Conservation (phyloP, 2,113 vertebrate species). For the Malurus cyaneus region DNA sequence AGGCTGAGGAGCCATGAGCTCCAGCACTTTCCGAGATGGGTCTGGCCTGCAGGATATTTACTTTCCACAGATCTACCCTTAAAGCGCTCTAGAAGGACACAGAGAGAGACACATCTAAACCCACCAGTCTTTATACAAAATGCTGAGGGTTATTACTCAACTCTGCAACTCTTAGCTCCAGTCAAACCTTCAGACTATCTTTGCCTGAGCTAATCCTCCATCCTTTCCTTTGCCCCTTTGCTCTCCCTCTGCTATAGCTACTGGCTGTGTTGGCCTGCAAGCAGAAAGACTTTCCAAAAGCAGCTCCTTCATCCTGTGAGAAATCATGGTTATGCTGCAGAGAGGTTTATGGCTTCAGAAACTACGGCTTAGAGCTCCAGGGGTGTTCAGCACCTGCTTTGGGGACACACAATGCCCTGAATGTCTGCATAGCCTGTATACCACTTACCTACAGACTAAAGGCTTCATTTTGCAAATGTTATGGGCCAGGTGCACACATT, state of each 20-base stretch:
- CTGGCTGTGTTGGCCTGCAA: background rate
- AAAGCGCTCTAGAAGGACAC: background rate
- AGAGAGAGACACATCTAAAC: background rate
- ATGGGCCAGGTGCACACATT: background rate
- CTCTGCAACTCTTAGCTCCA: background rate
- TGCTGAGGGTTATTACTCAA: background rate
- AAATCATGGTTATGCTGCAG: background rate
- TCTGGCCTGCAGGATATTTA: background rate
- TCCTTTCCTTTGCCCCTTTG: background rate
- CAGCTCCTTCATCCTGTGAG: background rate
- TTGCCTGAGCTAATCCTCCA: background rate
- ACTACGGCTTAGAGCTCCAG: background rate
- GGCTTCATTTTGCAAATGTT: background rate
- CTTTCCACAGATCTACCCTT: background rate
- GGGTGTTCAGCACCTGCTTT: background rate
- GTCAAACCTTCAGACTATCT: background rate
- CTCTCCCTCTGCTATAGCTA: background rate
- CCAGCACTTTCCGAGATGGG: background rate
- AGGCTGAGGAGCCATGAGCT: background rate
- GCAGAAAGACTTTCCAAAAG: background rate
- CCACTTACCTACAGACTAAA: background rate
- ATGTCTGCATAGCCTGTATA: background rate
- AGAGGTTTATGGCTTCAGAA: background rate
- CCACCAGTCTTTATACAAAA: background rate
- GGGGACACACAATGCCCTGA: background rate